Evolutionary conservation across 2,888 invertebrate genomes (phyloP).

Genomic region (Poecilobothrus nobilitatus): DNA sequence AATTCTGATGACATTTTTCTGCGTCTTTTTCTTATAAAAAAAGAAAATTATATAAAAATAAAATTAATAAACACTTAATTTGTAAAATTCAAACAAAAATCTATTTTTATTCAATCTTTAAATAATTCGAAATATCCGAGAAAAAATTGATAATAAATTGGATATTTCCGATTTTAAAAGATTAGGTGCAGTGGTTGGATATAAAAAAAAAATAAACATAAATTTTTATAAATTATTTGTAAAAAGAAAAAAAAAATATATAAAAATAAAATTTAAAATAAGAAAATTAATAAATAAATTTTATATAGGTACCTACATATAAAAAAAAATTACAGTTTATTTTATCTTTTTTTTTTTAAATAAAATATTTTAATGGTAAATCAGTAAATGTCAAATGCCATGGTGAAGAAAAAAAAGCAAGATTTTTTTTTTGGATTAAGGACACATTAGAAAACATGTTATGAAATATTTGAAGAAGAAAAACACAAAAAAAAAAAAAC

Average conservation of each 20-base stretch:
- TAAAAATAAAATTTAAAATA: not conserved
- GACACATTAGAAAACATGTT: not conserved
- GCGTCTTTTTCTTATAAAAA: too few species aligned
- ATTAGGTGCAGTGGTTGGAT: not conserved
- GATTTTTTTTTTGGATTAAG: not conserved
- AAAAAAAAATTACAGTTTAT: too few species aligned
- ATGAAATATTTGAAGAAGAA: too few species aligned
- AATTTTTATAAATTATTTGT: too few species aligned
- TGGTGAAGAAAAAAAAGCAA: not conserved
- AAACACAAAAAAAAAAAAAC: too few species aligned
- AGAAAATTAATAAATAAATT: not conserved
- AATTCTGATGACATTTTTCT: not conserved
- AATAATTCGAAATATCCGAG: not conserved
- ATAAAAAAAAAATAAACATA: too few species aligned
- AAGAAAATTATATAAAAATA: too few species aligned
- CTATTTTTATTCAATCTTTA: not conserved
- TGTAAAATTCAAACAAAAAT: not conserved
- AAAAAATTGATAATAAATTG: not conserved
- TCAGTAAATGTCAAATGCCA: conserved; percentile 4
- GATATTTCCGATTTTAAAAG: not conserved
- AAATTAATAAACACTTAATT: not conserved
- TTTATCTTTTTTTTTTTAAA: not conserved
- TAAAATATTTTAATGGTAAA: not conserved
- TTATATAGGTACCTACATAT: too few species aligned
- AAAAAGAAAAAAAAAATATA: not conserved